Evolutionary conservation across 2,113 vertebrate species (phyloP).

Genomic region (Athene cunicularia): DNA sequence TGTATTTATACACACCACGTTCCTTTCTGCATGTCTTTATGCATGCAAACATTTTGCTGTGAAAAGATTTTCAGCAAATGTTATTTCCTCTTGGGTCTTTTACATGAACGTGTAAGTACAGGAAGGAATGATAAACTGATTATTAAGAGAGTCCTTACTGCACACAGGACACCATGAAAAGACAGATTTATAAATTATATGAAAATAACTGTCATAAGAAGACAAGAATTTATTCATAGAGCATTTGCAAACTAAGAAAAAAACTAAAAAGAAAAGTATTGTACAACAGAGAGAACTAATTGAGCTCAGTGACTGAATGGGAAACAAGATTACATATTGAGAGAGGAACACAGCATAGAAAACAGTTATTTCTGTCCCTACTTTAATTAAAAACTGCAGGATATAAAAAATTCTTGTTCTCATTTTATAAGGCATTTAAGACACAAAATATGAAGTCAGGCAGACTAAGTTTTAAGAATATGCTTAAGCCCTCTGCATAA

Average conservation of each 20-base stretch:
- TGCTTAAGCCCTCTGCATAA: not conserved
- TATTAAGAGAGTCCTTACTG: not conserved
- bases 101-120: not conserved
- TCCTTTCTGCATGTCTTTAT: not conserved
- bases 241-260: not conserved
- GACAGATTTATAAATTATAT: not conserved
- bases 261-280: not conserved
- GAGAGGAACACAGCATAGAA: not conserved
- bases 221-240: not conserved
- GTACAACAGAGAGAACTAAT: not conserved
- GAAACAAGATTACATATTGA: rapidly evolving
- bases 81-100: not conserved
- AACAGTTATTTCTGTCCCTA: not conserved
- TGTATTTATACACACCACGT: not conserved
- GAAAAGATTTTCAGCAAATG: not conserved
- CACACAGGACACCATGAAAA: not conserved
- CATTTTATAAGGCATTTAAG: not conserved
- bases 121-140: not conserved
- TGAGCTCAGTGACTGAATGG: not conserved
- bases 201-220: not conserved
- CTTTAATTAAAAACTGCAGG: not conserved
- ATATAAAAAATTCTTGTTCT: not conserved
- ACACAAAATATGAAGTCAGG: not conserved
- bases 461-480: not conserved
- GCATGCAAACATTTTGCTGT: not conserved